Evolutionary conservation across 2,113 vertebrate genomes (phyloP), one percentile per base, ranked within the genome.

Genomic region (Esox niger): DNA sequence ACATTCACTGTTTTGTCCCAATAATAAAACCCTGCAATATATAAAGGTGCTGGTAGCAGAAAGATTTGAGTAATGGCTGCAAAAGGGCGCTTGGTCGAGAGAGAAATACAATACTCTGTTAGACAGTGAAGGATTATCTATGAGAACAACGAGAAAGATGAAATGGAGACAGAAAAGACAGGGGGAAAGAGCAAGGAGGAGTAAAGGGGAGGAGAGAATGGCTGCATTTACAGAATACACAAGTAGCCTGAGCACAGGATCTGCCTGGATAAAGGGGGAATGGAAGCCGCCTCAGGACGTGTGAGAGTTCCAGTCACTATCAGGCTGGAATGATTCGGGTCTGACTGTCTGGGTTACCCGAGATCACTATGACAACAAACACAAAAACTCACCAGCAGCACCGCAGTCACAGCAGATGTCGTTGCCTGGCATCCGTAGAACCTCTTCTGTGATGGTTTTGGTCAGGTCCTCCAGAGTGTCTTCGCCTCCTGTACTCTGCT

Each of bases 361-460:
- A 70, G 47, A 52, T 52, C 20, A 52, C 47, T 46, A 52, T 9
- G 47, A 52, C 17, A n/a, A n/a, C 20, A 21, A 30, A 64, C 30
- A 33, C 15, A 61, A 20, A 31, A 43, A 27, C 74, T 82, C 5
- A 82, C 80, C 80, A 68, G 74, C 62, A 2, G 80, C 80, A 15
- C 77, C 75, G 30, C 80, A 82, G 76, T 79, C 79, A 21, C 67
- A 95, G 89, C 94, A 96, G 70, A 88, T 83, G 26, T 95, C 91
- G 6, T 96, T 96, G 9, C 95, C 95, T 1, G 93, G 91, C 73
- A 92, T 91, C 73, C 93, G 88, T 78, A 95, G 90, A 33, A 95
- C 88, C 11, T 96, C 95, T 72, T 95, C 94, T 10, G 95, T 95
- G 74, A 96, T 95, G 85, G 92, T 93, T 89, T 95, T 96, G 26